A percentile compares a stretch with the other conserved stretches of the same genome.
phyloP scores from a whole-genome alignment of 2,113 vertebrate genomes.

The Pterocles orientalis region DNA sequence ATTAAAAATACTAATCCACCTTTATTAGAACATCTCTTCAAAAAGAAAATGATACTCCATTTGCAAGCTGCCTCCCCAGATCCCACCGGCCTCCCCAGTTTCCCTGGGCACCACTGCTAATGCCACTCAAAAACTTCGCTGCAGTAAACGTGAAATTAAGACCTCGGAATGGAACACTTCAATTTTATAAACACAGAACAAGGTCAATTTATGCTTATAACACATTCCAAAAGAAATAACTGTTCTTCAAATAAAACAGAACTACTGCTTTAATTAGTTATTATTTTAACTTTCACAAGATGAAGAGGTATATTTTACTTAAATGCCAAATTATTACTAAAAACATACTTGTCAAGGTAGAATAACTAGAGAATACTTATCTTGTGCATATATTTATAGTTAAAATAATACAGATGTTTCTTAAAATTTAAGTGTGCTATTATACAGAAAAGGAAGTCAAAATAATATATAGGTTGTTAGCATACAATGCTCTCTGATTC shows the following conservation, averaged over 20 bases:
- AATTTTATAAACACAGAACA: background rate
- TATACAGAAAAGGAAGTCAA: background rate
- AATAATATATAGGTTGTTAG: background rate
- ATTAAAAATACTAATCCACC: background rate
- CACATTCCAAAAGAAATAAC: background rate
- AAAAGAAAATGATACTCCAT: background rate
- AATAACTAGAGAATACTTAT: background rate
- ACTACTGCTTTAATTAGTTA: background rate
- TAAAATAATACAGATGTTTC: background rate
- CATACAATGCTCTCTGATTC: background rate
- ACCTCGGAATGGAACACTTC: background rate
- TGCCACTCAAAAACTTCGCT: background rate
- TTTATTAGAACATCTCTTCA: background rate
- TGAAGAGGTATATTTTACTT: background rate
- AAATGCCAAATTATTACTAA: slow-evolving; percentile 36
- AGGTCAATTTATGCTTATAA: background rate
- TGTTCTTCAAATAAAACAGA: background rate
- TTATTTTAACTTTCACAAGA: background rate
- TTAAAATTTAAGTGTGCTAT: background rate
- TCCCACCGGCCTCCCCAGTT: background rate
- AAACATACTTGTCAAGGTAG: background rate
- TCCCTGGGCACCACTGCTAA: fast-evolving
- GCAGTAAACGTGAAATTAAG: background rate
- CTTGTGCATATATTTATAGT: background rate
- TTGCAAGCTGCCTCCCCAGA: background rate